phyloP scores from a whole-genome alignment of 2,888 invertebrate species.

The Teinopalpus imperialis region DNA sequence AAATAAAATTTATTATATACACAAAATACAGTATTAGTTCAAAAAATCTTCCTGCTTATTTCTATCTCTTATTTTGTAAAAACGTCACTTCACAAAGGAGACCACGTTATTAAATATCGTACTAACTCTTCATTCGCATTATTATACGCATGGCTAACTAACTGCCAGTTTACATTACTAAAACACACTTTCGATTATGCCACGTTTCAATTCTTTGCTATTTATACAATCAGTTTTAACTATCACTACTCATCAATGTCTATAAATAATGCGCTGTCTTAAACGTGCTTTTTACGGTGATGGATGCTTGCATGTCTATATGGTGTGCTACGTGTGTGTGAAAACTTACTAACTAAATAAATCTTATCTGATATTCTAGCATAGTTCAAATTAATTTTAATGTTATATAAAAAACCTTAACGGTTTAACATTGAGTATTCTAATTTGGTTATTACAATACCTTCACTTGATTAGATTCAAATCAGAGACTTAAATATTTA shows the following conservation, averaged over 20 bases:
- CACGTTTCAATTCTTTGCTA: slow-evolving; percentile 1
- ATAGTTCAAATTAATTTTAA: slow-evolving; percentile 1
- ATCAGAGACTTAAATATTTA: too few species aligned
- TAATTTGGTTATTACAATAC: too few species aligned
- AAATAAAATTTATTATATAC: too few species aligned
- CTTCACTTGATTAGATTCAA: too few species aligned
- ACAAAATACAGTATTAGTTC: too few species aligned
- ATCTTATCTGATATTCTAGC: slow-evolving; percentile 2
- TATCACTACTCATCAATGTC: slow-evolving; percentile 10
- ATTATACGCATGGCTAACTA: slow-evolving; percentile 13
- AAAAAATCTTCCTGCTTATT: too few species aligned
- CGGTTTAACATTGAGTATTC: too few species aligned
- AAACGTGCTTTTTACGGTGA: slow-evolving; percentile 20
- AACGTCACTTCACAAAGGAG: background rate
- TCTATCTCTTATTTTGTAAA: slow-evolving; percentile 1
- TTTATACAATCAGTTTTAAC: background rate
- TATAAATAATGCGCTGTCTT: slow-evolving; percentile 12
- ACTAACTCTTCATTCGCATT: background rate
- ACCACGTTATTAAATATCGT: too few species aligned
- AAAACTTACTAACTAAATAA: slow-evolving; percentile 9
- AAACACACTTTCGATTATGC: slow-evolving; percentile 5
- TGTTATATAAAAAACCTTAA: too few species aligned
- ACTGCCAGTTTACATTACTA: background rate
- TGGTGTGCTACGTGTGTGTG: slow-evolving; percentile 20
- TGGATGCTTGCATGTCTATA: slow-evolving; percentile 25